Conservation (phyloP, 2,888 invertebrate genomes). For the Hermodice carunculata region DNA sequence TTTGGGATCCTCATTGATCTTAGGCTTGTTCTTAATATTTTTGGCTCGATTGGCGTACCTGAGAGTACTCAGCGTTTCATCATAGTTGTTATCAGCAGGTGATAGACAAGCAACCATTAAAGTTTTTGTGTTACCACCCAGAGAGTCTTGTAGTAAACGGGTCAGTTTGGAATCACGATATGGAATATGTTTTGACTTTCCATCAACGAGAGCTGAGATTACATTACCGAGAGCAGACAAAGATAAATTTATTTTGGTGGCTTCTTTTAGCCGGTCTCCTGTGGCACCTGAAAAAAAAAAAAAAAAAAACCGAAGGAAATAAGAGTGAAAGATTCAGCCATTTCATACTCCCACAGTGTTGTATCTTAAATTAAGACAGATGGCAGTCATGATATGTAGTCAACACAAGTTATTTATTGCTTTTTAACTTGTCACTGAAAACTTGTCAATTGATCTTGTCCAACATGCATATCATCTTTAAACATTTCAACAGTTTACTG, state of each 20-base stretch:
- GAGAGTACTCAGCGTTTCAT: conserved; percentile 84
- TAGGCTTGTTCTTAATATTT: conserved; percentile 85
- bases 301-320: too few relatives aligned
- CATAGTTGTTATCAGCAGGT: conserved; percentile 85
- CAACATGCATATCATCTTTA: too few relatives aligned
- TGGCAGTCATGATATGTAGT: too few relatives aligned
- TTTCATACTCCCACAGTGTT: background rate
- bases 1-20: conserved; percentile 91
- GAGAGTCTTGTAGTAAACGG: conserved; percentile 73
- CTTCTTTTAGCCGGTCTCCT: conserved; percentile 87
- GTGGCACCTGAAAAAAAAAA: conserved; percentile 76
- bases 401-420: too few relatives aligned
- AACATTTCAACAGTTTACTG: too few relatives aligned
- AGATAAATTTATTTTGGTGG: conserved; percentile 90
- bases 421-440: too few relatives aligned
- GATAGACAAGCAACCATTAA: conserved; percentile 90
- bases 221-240: conserved; percentile 90
- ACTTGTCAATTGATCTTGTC: too few relatives aligned
- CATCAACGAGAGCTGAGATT: conserved; percentile 88
- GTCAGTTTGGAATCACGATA: conserved; percentile 90
- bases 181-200: conserved; percentile 82
- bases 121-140: conserved; percentile 83
- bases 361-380: too few relatives aligned
- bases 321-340: too few relatives aligned
- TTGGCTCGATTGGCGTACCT: conserved; percentile 87